Base-by-base conservation (phyloP, 2,888 invertebrate species). In the Eulithis prunata region DNA sequence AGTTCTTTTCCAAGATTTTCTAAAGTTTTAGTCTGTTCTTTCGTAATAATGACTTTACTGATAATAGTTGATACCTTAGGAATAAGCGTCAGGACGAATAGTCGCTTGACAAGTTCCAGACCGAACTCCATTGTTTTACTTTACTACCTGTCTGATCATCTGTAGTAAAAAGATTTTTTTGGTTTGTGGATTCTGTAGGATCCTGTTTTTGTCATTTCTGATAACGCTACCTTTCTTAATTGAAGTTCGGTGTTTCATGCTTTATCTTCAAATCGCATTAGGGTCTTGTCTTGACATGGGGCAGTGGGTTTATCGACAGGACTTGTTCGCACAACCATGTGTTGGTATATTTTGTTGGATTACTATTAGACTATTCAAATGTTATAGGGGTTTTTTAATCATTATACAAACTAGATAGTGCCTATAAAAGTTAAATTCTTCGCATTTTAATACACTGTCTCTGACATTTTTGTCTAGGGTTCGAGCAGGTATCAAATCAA, bases 201-300 rank as follows among this genome's bases (percentile, higher is more conserved):
- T 10, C 58, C 60, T 66, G 67, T 67, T 59, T 66, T 62, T 69
- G 64, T 64, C 64, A 66, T 66, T 73, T 63, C 83, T 87, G 90
- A 91, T 92, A 91, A 90, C 84, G 78, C 82, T 75, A 84, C 86
- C 88, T 86, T 86, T 78, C 86, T 86, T 92, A 92, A 92, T 91
- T 91, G 91, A 89, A 79, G 89, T 90, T 88, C 89, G 81, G 84
- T 93, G 91, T 93, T 87, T 78, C 77, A 79, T 79, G 79, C 76
- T 83, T 91, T 91, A 91, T 91, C 90, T 78, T 77, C 78, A 75
- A 85, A 89, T 85, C 87, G 84, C 86, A 89, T 89, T 89, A 86
- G 82, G 75, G 78, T 74, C 76, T 80, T 74, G 78, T 74, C 76
- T 80, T 74, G 79, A 78, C 80, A 79, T 78, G 76, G 79, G 79